Percentiles rank a stretch among this genome's conserved stretches.
phyloP scores from a whole-genome alignment of 2,113 vertebrate genomes.

The Poecile atricapillus region DNA sequence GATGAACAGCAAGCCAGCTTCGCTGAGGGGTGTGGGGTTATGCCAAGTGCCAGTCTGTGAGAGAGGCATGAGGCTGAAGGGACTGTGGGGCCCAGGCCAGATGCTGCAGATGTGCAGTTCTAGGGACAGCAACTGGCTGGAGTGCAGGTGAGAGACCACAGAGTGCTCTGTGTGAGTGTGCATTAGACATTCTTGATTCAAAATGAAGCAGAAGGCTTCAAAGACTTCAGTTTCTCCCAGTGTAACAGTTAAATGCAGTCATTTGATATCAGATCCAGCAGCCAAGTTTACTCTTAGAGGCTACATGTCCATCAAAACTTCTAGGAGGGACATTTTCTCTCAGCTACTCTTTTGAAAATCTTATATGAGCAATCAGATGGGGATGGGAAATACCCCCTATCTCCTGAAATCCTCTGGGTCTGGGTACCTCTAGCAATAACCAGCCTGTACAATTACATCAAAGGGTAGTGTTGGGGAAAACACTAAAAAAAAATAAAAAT shows the following conservation, averaged over 20 bases:
- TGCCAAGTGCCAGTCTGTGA: neutral
- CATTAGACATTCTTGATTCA: neutral
- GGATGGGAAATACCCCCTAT: neutral
- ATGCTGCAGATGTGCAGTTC: neutral
- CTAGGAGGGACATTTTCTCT: neutral
- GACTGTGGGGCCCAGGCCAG: neutral
- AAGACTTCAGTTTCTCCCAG: neutral
- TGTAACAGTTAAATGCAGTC: neutral
- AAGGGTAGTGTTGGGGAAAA: neutral
- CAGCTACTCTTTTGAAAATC: neutral
- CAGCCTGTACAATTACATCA: neutral
- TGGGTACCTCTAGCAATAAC: neutral
- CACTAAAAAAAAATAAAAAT: neutral
- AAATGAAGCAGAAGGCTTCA: neutral
- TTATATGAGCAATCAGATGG: neutral
- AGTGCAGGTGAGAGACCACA: neutral
- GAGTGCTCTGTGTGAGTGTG: neutral
- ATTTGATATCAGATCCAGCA: neutral
- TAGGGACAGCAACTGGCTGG: rapidly evolving
- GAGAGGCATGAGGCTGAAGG: neutral
- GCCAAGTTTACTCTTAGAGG: neutral
- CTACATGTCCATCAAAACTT: neutral
- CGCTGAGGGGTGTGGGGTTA: neutral
- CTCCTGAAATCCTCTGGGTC: neutral
- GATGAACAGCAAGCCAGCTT: neutral